Base-by-base conservation (phyloP, 1,140 invertebrate genomes). In the Hydropsyche tenuis region DNA sequence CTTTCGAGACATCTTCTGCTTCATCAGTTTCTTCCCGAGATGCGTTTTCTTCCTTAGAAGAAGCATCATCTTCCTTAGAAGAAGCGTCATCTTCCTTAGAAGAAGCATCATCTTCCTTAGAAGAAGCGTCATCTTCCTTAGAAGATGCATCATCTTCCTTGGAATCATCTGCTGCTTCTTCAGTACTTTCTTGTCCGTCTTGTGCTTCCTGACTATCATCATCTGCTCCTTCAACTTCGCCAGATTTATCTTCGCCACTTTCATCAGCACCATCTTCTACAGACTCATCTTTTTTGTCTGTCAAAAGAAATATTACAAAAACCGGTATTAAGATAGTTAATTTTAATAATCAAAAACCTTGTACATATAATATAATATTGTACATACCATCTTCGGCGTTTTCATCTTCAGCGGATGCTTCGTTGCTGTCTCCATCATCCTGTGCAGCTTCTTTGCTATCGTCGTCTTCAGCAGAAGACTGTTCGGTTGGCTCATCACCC, bases 401-500 rank as follows among this genome's bases (percentile, higher is more conserved):
- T 75, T 78, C 75, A 68, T 72, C 73, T 71, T 78, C 78, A 69
- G 72, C 73, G 53, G 56, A 74, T 30, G 71, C 77, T 12, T 74
- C 69, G 16, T 71, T 74, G 69, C 78, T 63, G 23, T 78, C 80
- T 73, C 75, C 79, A 30, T 78, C 73, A 66, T 70, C 69, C 77
- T 81, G 80, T 74, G 75, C 79, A 72, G 81, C 80, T 51, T 85
- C 83, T 71, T 82, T 76, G 75, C 79, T 84, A 71, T 83, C 83
- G 79, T 82, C 81, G 56, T 82, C 81, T 30, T 77, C 79, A 53
- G 77, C 77, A 51, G 82, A 72, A 46, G 80, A 78, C 69, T 72
- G 78, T 30, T 68, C 78, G 27, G 78, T 76, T 73, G 66, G 14
- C 4, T 69, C 60, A n/a, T 64, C 77, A 73, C 71, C 76, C 27